Conservation (phyloP, 2,888 invertebrate genomes). For the Leptopilina syphax region DNA sequence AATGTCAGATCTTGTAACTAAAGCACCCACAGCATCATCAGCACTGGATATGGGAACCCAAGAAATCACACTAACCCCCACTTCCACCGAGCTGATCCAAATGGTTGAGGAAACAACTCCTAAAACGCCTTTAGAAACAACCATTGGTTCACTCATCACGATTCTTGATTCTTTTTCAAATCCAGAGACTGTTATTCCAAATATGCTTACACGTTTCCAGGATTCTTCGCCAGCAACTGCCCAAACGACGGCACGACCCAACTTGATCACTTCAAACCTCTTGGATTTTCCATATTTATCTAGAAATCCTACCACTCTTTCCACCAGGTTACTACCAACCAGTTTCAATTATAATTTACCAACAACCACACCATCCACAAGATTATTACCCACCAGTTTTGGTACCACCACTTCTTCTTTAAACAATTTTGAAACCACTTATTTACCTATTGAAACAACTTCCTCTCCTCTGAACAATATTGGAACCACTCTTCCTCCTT, state of each 20-base stretch:
- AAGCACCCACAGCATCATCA: conserved; percentile 27
- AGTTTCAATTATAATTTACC: conserved; percentile 52
- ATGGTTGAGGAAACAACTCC: conserved; percentile 44
- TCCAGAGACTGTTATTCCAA: conserved; percentile 67
- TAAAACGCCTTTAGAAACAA: conserved; percentile 47
- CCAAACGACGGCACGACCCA: conserved; percentile 75
- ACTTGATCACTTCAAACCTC: conserved; percentile 59
- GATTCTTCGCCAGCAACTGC: conserved; percentile 73
- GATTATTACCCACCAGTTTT: conserved; percentile 53
- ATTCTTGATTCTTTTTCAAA: conserved; percentile 59
- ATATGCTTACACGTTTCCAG: conserved; percentile 75
- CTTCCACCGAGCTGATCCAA: conserved; percentile 49
- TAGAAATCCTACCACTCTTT: conserved; percentile 1
- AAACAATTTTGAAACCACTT: conserved; percentile 36
- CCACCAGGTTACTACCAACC: conserved; percentile 21
- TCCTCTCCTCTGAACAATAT: not conserved
- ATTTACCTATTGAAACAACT: conserved; percentile 46
- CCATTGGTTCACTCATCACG: conserved; percentile 46
- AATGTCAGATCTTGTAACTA: conserved; percentile 23
- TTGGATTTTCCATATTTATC: conserved; percentile 52
- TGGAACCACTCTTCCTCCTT: not conserved
- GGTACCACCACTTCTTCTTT: not conserved
- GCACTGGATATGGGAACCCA: conserved; percentile 33
- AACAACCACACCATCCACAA: conserved; percentile 69
- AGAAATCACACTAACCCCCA: conserved; percentile 51